Evolutionary conservation across 2,888 invertebrate genomes (phyloP), one percentile per base, ranked within the genome.

Genomic region (Lasioglossum malachurum): DNA sequence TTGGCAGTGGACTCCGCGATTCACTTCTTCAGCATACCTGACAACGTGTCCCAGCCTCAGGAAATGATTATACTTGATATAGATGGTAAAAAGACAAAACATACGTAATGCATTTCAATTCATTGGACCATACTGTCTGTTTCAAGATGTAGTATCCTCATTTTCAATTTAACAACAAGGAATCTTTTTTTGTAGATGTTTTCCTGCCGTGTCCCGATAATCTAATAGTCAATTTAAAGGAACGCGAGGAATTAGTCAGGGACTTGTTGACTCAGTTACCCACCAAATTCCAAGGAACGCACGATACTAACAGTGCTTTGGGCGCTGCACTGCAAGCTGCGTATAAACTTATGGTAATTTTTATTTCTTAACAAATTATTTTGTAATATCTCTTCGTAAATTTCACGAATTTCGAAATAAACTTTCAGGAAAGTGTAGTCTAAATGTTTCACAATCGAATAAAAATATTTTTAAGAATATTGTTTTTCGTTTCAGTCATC

Each of bases 131-230:
- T 64, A 7, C 7, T 27, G 31, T 31, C 16, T 16, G 7, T 64
- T 4, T 31, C 31, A 16, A 64, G 31, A 31, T 31, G 1, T 19
- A 16, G 19, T 19, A 19, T 31, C 16, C 31, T 31, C 35, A 16
- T 64, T 16, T 64, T 64, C 7, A 64, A 64, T 64, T 64, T 64
- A 19, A 31, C 23, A 35, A 35, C 23, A 38, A 38, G 4, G 10
- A 38, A 69, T 38, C 19, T 23, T 74, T 46, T 46, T 69, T 1
- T 93, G 0, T 95, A 98, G 99, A 99, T 94, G 97, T 99, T 72
- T 99, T 99, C 96, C 96, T 99, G 89, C 99, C 99, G 5, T 98
- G 98, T 27, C 99, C 99, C 0, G 98, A 99, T 94, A 98, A 98
- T 94, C 96, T 99, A 86, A 96, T 99, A 89, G 99, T 99, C 80